Conservation (phyloP, 2,113 vertebrate genomes). For the Plotosus lineatus region DNA sequence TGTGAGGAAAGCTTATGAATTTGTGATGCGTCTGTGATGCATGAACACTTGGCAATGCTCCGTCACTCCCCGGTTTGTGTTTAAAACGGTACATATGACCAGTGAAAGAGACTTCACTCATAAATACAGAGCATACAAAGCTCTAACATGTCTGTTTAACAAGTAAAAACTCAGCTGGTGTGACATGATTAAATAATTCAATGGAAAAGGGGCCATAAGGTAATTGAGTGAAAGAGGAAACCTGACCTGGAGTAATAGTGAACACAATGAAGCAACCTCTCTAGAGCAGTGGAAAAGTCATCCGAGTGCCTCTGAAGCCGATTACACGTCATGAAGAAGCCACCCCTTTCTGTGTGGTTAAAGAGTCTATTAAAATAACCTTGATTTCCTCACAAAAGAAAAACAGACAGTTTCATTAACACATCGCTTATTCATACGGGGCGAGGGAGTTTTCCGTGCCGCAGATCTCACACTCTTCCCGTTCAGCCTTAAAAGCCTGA, state of each 20-base stretch:
- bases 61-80: background rate
- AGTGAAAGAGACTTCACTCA: background rate
- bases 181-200: constrained; percentile 28
- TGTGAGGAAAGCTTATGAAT: background rate
- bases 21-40: background rate
- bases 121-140: background rate
- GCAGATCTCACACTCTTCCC: background rate
- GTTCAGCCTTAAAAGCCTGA: background rate
- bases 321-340: background rate
- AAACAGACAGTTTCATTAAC: background rate
- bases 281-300: background rate
- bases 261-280: background rate
- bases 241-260: background rate
- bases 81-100: constrained; percentile 25
- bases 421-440: constrained; percentile 14
- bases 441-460: background rate
- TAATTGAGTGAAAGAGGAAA: constrained; percentile 15
- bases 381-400: constrained; percentile 24
- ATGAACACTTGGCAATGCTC: background rate
- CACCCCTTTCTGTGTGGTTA: background rate
- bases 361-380: background rate
- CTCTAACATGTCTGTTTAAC: no score
- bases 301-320: background rate
- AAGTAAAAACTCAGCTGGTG: constrained; percentile 3
- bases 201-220: background rate